These are phyloP conservation scores for Ciona savignyi DNA, from an alignment of 23 tunicate species.

Conservation along the genomic window DNA sequence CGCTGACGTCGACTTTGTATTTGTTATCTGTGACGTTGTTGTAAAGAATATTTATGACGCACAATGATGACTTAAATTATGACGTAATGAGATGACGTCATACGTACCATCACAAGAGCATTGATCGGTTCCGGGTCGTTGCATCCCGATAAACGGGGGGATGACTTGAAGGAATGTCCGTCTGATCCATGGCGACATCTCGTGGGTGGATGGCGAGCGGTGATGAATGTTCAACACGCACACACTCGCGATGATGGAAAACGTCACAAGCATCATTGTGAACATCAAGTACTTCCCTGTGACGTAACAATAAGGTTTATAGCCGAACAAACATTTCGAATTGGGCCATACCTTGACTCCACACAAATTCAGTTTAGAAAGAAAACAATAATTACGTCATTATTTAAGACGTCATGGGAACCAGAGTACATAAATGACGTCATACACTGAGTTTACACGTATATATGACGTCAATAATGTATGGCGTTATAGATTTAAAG, in stretches of 20 bases:
- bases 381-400: background rate
- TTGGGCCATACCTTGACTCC: background rate
- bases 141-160: slow-evolving; percentile 44
- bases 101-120: background rate
- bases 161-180: slow-evolving; percentile 41
- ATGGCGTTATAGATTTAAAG: too few relatives aligned
- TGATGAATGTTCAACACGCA: slow-evolving; percentile 95
- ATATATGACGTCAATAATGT: too few relatives aligned
- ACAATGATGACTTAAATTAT: slow-evolving; percentile 9
- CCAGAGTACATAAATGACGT: too few relatives aligned
- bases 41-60: too few relatives aligned
- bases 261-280: slow-evolving; percentile 91
- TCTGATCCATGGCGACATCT: slow-evolving; percentile 67
- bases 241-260: slow-evolving; percentile 86
- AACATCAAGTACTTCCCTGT: slow-evolving; percentile 93
- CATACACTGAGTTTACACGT: too few relatives aligned
- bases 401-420: too few relatives aligned
- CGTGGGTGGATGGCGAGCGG: slow-evolving; percentile 76
- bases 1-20: slow-evolving; percentile 25
- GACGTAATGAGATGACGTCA: slow-evolving; percentile 54
- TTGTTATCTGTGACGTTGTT: background rate
- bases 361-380: background rate
- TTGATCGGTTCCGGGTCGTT: slow-evolving; percentile 33
- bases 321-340: background rate
- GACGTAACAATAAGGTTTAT: background rate